These are phyloP conservation scores for Pipra filicauda DNA, from an alignment of 2,113 vertebrate species.

Conservation along the genomic window DNA sequence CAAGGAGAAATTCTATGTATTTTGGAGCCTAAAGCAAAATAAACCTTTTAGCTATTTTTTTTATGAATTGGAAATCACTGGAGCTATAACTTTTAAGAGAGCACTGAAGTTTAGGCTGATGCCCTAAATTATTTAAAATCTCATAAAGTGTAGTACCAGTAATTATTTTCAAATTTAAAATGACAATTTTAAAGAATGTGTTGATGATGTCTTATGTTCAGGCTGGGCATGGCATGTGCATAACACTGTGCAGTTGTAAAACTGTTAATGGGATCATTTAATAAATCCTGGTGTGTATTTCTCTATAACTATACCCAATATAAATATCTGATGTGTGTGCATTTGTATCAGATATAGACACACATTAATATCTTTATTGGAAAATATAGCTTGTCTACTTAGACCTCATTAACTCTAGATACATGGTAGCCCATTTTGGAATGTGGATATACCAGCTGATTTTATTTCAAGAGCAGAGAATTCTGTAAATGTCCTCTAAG, in stretches of 20 bases:
- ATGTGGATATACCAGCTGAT: background rate
- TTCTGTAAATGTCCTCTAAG: background rate
- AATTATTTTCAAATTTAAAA: constrained; percentile 22
- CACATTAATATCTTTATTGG: background rate
- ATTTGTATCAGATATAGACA: background rate
- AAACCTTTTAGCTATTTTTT: background rate
- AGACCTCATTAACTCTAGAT: background rate
- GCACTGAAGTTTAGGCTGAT: constrained; percentile 9
- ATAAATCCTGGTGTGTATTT: background rate
- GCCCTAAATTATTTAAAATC: background rate
- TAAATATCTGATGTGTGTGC: background rate
- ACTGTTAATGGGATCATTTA: background rate
- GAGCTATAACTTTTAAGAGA: constrained; percentile 3
- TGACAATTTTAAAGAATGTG: background rate
- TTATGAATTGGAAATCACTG: background rate
- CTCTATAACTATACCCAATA: background rate
- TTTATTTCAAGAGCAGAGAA: background rate
- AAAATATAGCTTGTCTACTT: background rate
- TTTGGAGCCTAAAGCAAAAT: background rate
- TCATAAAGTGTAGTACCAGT: background rate
- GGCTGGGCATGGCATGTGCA: background rate
- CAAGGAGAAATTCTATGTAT: background rate
- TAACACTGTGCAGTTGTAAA: background rate
- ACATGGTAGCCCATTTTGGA: background rate
- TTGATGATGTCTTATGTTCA: background rate